Evolutionary conservation across 2,113 vertebrate genomes (phyloP).

Genomic region (Pteruthius melanotis): DNA sequence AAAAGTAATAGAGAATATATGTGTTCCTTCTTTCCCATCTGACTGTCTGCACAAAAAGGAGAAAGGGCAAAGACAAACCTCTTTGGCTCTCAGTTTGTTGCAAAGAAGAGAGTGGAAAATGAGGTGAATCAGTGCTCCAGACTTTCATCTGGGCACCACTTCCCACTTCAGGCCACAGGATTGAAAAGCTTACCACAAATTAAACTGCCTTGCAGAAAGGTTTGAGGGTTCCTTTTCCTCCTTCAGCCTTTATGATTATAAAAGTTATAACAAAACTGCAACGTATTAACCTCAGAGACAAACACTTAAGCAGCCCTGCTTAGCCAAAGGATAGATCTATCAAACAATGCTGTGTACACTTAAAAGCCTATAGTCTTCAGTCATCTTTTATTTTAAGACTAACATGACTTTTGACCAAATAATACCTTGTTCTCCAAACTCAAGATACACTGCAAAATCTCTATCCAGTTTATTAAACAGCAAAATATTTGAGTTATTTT

Average conservation of each 20-base stretch:
- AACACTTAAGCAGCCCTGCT: neutral
- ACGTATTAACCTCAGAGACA: neutral
- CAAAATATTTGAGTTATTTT: neutral
- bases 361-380: neutral
- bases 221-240: neutral
- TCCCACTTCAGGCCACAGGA: neutral
- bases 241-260: neutral
- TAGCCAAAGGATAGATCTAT: constrained; percentile 6
- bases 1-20: neutral
- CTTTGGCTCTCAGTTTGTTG: neutral
- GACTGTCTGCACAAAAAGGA: neutral
- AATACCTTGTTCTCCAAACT: neutral
- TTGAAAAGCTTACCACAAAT: neutral
- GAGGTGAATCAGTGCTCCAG: neutral
- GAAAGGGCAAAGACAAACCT: neutral
- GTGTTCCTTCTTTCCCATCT: neutral
- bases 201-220: neutral
- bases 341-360: neutral
- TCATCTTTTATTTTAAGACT: neutral
- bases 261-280: neutral
- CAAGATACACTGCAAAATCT: neutral
- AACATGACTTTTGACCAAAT: neutral
- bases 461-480: neutral
- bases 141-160: neutral
- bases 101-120: rapidly evolving